Conservation (phyloP, 2,888 invertebrate species). For the Cyclophora punctaria region DNA sequence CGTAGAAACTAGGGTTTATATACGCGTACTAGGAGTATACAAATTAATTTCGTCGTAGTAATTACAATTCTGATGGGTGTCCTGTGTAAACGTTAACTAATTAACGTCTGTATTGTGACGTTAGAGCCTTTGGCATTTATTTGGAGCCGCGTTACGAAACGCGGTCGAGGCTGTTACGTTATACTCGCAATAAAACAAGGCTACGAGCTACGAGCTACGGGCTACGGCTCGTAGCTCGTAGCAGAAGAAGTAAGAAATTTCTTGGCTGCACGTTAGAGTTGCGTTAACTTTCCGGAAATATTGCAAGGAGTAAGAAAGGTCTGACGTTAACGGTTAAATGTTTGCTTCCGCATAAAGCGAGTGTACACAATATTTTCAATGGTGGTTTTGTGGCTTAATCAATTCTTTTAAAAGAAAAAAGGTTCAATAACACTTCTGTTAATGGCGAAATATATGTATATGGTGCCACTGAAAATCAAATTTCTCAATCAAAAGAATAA, state of each 20-base stretch:
- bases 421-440: no score
- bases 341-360: no score
- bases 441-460: no score
- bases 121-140: slow-evolving; percentile 26
- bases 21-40: neutral
- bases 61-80: slow-evolving; percentile 2
- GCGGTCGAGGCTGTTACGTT: slow-evolving; percentile 33
- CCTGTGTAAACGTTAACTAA: slow-evolving; percentile 11
- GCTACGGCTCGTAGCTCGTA: slow-evolving; percentile 8
- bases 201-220: slow-evolving; percentile 17
- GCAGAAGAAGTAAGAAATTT: slow-evolving; percentile 15
- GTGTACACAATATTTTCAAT: no score
- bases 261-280: slow-evolving; percentile 5
- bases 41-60: slow-evolving; percentile 1
- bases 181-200: slow-evolving; percentile 30
- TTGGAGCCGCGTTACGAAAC: slow-evolving; percentile 28
- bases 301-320: slow-evolving; percentile 5
- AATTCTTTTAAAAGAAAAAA: no score
- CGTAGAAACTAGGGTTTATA: no score
- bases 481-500: no score
- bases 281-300: slow-evolving; percentile 10
- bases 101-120: slow-evolving; percentile 10
- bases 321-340: slow-evolving; percentile 7
- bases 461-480: no score
- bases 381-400: no score